A percentile compares a stretch with the other conserved stretches of the same genome.
Conservation (phyloP, 2,888 invertebrate species). For the Eupithecia centaureata region DNA sequence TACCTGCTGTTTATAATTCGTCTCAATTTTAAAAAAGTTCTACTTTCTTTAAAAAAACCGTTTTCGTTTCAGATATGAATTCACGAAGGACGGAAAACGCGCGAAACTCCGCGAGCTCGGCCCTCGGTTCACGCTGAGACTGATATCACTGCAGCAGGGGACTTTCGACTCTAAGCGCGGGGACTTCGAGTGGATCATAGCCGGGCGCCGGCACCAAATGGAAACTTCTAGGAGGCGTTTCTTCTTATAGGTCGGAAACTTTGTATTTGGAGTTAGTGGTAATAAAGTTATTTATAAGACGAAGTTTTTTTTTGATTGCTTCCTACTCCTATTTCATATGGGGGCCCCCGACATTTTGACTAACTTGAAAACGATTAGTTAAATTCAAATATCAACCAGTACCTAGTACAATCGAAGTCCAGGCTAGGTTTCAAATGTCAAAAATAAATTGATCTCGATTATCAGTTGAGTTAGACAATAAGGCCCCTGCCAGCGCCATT, state of each 20-base stretch:
- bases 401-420: too few species aligned
- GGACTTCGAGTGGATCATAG: slow-evolving; percentile 98
- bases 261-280: not conserved
- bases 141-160: slow-evolving; percentile 97
- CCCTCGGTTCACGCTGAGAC: slow-evolving; percentile 96
- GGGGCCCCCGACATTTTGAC: too few species aligned
- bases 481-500: too few species aligned
- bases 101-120: slow-evolving; percentile 96
- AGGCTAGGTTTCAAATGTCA: too few species aligned
- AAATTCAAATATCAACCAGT: too few species aligned
- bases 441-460: too few species aligned
- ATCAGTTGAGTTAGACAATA: too few species aligned
- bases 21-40: too few species aligned
- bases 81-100: slow-evolving; percentile 90
- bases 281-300: slow-evolving; percentile 46
- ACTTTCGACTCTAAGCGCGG: slow-evolving; percentile 98
- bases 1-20: too few species aligned
- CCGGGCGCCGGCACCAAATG: slow-evolving; percentile 95
- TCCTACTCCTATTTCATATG: too few species aligned
- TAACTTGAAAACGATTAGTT: too few species aligned
- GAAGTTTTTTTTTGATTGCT: not conserved
- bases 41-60: too few species aligned
- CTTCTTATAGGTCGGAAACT: slow-evolving; percentile 87
- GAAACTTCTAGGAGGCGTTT: slow-evolving; percentile 96
- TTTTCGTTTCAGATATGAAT: slow-evolving; percentile 88